Percentiles rank a stretch among this genome's conserved stretches.
phyloP scores from a whole-genome alignment of 2,888 invertebrate genomes.

The Phalera bucephala region DNA sequence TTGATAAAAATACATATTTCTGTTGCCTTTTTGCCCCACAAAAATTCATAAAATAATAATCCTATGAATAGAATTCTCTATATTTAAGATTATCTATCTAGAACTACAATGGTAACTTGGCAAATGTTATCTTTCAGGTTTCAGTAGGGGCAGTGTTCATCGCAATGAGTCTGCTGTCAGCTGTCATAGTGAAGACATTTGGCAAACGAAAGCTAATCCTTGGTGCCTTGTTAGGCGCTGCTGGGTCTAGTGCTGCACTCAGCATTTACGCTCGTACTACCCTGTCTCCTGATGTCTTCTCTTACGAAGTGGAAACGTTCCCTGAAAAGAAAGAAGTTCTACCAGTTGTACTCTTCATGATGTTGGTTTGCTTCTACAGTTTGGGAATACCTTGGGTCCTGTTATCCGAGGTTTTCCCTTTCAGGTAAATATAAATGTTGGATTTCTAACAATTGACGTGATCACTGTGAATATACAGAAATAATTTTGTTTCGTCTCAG shows the following conservation, averaged over 20 bases:
- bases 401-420: constrained; percentile 83
- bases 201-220: constrained; percentile 70
- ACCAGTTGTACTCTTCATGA: constrained; percentile 65
- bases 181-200: constrained; percentile 55
- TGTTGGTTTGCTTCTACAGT: constrained; percentile 61
- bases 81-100: too few species aligned
- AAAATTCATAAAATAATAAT: too few species aligned
- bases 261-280: constrained; percentile 55
- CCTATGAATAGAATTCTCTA: too few species aligned
- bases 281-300: constrained; percentile 53
- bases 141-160: constrained; percentile 61
- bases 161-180: constrained; percentile 59
- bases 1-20: too few species aligned
- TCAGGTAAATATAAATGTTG: constrained; percentile 72
- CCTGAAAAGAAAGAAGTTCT: constrained; percentile 60
- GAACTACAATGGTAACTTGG: too few species aligned
- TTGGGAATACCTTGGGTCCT: constrained; percentile 82
- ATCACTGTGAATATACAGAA: too few species aligned
- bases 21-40: too few species aligned
- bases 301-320: constrained; percentile 63
- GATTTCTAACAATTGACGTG: too few species aligned
- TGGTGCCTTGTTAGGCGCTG: constrained; percentile 53
- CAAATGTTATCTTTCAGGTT: too few species aligned
- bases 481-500: too few species aligned
- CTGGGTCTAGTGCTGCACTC: constrained; percentile 52